Evolutionary conservation across 2,113 vertebrate species (phyloP).

Genomic region (Heterocephalus glaber): DNA sequence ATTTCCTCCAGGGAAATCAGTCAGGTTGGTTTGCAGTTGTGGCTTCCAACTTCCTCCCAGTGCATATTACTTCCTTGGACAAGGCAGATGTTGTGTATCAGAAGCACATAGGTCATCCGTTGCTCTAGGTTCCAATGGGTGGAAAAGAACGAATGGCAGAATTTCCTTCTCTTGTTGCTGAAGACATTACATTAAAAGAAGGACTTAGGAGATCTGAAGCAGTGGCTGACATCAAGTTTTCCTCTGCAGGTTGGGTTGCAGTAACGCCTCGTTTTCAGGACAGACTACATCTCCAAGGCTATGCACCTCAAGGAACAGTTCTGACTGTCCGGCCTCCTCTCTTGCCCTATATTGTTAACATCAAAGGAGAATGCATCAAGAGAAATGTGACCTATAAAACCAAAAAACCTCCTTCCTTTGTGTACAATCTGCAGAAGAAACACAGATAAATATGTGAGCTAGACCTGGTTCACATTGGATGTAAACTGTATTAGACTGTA

Average conservation of each 20-base stretch:
- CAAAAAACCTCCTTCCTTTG: conserved; percentile 81
- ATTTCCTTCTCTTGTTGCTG: conserved; percentile 89
- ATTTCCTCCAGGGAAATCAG: conserved; percentile 91
- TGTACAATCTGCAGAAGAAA: conserved; percentile 80
- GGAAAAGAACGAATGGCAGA: conserved; percentile 92
- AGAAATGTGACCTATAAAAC: conserved; percentile 88
- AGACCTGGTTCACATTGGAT: background rate
- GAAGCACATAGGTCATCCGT: conserved; percentile 86
- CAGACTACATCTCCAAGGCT: conserved; percentile 86
- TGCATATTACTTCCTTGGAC: conserved; percentile 86
- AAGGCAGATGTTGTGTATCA: conserved; percentile 88
- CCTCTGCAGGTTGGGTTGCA: conserved; percentile 97
- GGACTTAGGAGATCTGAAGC: conserved; percentile 88
- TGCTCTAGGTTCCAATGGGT: conserved; percentile 94
- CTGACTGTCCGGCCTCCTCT: conserved; percentile 89
- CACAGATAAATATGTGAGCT: background rate
- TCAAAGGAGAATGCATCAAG: conserved; percentile 89
- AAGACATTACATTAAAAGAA: conserved; percentile 88
- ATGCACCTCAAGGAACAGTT: conserved; percentile 83
- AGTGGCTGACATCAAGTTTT: conserved; percentile 94
- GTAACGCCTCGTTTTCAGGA: conserved; percentile 86
- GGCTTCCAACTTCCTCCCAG: conserved; percentile 84
- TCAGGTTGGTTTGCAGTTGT: conserved; percentile 94
- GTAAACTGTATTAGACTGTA: background rate
- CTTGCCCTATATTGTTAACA: conserved; percentile 86